A percentile compares a stretch with the other conserved stretches of the same genome.
phyloP scores from a whole-genome alignment of 2,113 vertebrate genomes.

The Equus przewalskii region DNA sequence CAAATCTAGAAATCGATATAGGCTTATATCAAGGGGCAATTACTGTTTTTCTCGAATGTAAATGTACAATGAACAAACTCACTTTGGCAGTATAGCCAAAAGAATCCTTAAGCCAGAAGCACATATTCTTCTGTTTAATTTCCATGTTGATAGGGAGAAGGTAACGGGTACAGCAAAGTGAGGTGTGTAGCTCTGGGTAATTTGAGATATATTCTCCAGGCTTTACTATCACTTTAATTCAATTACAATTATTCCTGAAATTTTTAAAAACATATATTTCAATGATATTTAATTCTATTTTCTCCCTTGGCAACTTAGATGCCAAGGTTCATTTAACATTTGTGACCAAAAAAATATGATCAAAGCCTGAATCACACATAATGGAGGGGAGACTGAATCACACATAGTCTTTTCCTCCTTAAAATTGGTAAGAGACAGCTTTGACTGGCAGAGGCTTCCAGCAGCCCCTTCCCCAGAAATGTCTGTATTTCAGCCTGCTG shows the following conservation, averaged over 20 bases:
- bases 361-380: background rate
- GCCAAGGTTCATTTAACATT: background rate
- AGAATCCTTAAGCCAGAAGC: background rate
- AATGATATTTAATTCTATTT: background rate
- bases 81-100: background rate
- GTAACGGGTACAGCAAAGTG: background rate
- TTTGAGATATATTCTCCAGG: background rate
- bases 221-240: background rate
- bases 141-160: background rate
- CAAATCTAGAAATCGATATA: background rate
- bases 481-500: background rate
- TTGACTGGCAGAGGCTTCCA: background rate
- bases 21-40: background rate
- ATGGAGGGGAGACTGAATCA: background rate
- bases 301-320: conserved; percentile 8
- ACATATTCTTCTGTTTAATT: background rate
- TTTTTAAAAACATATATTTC: background rate
- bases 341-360: conserved; percentile 14
- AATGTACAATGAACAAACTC: background rate
- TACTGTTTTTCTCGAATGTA: background rate
- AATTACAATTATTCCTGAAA: background rate
- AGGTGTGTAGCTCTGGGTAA: background rate
- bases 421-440: background rate
- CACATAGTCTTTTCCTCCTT: background rate
- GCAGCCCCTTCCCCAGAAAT: background rate